phyloP scores from a whole-genome alignment of 92 coral and sea anemone species.

The Montipora capitata region DNA sequence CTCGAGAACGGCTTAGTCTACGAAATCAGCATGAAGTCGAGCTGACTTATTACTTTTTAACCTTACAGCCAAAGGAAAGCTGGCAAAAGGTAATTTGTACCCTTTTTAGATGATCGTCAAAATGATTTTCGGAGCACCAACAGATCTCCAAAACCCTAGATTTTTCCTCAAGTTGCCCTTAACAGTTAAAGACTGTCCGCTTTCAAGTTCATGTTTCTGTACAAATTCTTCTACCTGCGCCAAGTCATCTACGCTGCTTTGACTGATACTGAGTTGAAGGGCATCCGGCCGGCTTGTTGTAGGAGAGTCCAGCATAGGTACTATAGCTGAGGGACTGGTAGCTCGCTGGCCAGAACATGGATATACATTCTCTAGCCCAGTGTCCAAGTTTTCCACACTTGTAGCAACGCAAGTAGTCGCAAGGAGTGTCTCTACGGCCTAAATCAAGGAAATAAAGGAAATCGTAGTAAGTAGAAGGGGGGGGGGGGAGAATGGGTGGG shows the following conservation, averaged over 20 bases:
- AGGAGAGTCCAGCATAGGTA: slow-evolving; percentile 47
- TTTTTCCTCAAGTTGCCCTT: slow-evolving; percentile 61
- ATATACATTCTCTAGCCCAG: slow-evolving; percentile 50
- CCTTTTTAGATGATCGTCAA: slow-evolving; percentile 66
- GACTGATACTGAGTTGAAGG: not conserved
- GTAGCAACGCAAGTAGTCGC: slow-evolving; percentile 49
- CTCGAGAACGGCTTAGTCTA: slow-evolving; percentile 57
- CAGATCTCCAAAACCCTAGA: slow-evolving; percentile 59
- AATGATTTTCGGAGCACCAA: slow-evolving; percentile 66
- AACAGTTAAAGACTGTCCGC: slow-evolving; percentile 51
- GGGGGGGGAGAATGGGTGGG: too few relatives aligned
- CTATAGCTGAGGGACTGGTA: slow-evolving; percentile 23
- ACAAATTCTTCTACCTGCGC: slow-evolving; percentile 48
- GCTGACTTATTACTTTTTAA: slow-evolving; percentile 51
- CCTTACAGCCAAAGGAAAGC: slow-evolving; percentile 41
- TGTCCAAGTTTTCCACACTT: slow-evolving; percentile 50
- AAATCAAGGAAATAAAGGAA: not conserved
- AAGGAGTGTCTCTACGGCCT: slow-evolving; percentile 28
- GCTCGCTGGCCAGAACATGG: slow-evolving; percentile 45
- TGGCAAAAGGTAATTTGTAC: slow-evolving; percentile 59
- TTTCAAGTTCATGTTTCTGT: slow-evolving; percentile 51
- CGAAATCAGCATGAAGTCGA: slow-evolving; percentile 36
- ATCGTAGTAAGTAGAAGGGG: too few relatives aligned
- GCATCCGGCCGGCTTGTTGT: not conserved
- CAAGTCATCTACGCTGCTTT: slow-evolving; percentile 39